Base-by-base conservation (phyloP, 2,888 invertebrate genomes). In the Lithodes maja region DNA sequence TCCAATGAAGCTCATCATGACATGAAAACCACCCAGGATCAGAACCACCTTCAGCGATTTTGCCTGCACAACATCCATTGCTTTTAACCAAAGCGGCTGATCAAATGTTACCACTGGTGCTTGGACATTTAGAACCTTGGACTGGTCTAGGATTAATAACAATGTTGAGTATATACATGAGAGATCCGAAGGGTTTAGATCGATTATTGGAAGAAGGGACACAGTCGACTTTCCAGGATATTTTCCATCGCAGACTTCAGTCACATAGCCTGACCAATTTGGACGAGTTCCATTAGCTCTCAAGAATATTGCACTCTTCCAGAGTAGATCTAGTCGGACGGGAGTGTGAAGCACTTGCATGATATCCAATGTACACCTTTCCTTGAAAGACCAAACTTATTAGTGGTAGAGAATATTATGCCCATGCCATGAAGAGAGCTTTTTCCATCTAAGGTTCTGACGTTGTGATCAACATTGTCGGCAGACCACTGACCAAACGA, bases 141-240 rank as follows among this genome's bases (percentile, higher is more conserved):
- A 3, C 3, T 74, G 74, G 7, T 74, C n/a, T 74, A 74, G n/a
- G n/a, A 17, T 74, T 7, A 15, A 74, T 3, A 17, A 7, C 7
- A 74, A n/a, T 7, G n/a, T n/a, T 3, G 74, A 74, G 17, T 74
- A 74, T 3, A 74, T 74, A 74, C 74, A 74, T 74, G 1, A 15
- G 12, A 74, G 15, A 17, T 74, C 74, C 7, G 74, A 74, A 15
- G 74, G 17, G 74, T 74, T n/a, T n/a, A 78, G 7, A 50, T 78
- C 78, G n/a, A 49, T 17, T 78, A 78, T 78, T 17, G 50, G 78
- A 78, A 78, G 49, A 50, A 49, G 49, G n/a, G 78, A 78, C 49
- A 78, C n/a, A 49, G 78, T 78, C 12, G 74, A 7, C n/a, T 74
- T 74, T 74, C 74, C 74, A 15, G 74, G 74, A n/a, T 74, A 74